Base-by-base conservation (phyloP, 2,797 vertebrate species). In the Scomberomorus guttatus region DNA sequence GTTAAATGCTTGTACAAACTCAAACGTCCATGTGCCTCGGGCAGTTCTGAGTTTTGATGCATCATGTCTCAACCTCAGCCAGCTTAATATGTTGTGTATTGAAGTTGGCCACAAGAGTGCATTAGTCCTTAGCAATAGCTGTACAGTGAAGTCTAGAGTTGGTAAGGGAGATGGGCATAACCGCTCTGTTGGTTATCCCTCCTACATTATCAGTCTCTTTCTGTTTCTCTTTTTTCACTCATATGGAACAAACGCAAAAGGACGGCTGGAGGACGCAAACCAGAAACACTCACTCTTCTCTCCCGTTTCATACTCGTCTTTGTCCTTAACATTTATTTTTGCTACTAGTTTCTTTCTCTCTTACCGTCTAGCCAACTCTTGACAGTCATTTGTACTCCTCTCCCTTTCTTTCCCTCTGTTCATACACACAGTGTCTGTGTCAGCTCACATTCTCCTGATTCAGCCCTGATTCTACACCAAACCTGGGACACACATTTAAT, bases 401-500 rank as follows among this genome's bases (percentile, higher is more conserved):
- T 20, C 18, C 7, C 46, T 18, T 50, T 50, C 6, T 32, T 52
- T n/a, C 11, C 18, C 27, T 55, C 5, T 3, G 65, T 56, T 27
- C 29, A 17, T n/a, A 15, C 4, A 14, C 14, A 1, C 6, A 39
- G 13, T 59, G 39, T 61, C 32, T 52, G 10, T 58, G 44, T 76
- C 64, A 65, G 52, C 51, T 69, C 3, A 39, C 27, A 14, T 64
- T 75, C 62, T 72, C 52, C 58, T 63, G 37, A 75, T 73, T 61
- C 63, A 77, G 18, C 72, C 54, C 58, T 60, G 39, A 73, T 73
- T 58, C 63, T 75, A 18, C 72, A 46, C 10, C 20, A 63, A 64
- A 72, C 51, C 63, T 20, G 50, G 48, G 61, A 61, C 64, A 68
- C 32, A 13, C 46, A 20, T 74, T 51, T 70, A 51, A 73, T 75